phyloP scores from a whole-genome alignment of 2,797 vertebrate genomes.

The Lagocephalus sceleratus region DNA sequence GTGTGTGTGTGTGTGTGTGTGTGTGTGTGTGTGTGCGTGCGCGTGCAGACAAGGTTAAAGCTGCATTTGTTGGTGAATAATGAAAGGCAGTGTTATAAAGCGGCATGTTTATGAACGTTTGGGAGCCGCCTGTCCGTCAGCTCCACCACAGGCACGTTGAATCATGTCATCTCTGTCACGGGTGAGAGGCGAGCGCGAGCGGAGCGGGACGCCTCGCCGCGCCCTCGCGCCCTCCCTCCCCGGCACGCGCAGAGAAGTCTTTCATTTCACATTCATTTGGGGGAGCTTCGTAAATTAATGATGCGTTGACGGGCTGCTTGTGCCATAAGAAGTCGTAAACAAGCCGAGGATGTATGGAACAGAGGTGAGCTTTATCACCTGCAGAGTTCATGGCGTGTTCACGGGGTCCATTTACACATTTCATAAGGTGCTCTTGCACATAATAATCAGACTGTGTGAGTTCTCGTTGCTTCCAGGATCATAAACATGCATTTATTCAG shows the following conservation, averaged over 20 bases:
- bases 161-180: constrained; percentile 70
- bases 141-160: constrained; percentile 50
- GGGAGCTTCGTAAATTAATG: constrained; percentile 66
- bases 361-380: constrained; percentile 45
- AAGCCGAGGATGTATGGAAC: constrained; percentile 53
- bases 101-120: constrained; percentile 68
- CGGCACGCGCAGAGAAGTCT: constrained; percentile 35
- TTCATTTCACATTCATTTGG: constrained; percentile 68
- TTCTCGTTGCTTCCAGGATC: too few species aligned
- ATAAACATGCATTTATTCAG: too few species aligned
- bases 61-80: constrained; percentile 57
- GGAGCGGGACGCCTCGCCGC: constrained; percentile 11
- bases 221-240: too few species aligned
- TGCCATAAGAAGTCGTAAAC: constrained; percentile 62
- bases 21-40: constrained; percentile 38
- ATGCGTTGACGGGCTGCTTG: constrained; percentile 47
- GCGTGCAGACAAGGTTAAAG: constrained; percentile 62
- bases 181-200: constrained; percentile 63
- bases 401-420: constrained; percentile 13
- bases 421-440: background rate
- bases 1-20: constrained; percentile 37
- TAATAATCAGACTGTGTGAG: too few species aligned
- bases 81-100: constrained; percentile 51
- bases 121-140: constrained; percentile 58
- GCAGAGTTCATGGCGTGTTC: constrained; percentile 26